Percentiles rank a stretch among this genome's conserved stretches.
Evolutionary conservation across 2,797 vertebrate species (phyloP).

Genomic region (Liparis tanakae): DNA sequence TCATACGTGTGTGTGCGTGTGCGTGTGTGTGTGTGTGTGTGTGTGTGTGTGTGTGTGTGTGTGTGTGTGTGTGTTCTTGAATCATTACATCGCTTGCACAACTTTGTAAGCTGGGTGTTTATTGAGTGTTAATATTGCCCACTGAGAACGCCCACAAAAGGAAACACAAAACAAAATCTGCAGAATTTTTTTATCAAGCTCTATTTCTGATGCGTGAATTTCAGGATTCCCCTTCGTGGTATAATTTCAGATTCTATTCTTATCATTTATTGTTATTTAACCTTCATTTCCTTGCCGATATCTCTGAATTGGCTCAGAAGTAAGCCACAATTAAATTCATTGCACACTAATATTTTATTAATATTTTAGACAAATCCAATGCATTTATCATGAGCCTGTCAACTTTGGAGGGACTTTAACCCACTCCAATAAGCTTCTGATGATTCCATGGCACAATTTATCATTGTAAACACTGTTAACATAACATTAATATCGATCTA

Average conservation of each 20-base stretch:
- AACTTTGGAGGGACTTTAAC: slow-evolving; percentile 68
- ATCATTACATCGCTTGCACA: slow-evolving; percentile 21
- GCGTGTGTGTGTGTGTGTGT: slow-evolving; percentile 8
- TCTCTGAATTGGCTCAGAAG: slow-evolving; percentile 41
- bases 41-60: slow-evolving; percentile 5
- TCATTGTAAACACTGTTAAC: slow-evolving; percentile 69
- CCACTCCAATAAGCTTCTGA: slow-evolving; percentile 63
- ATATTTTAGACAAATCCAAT: slow-evolving; percentile 76
- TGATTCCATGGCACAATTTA: slow-evolving; percentile 64
- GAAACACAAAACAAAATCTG: slow-evolving; percentile 20
- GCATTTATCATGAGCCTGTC: slow-evolving; percentile 76
- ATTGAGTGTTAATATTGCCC: slow-evolving; percentile 40
- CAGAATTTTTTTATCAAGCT: background rate
- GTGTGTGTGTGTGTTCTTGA: slow-evolving; percentile 19
- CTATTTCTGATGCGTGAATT: slow-evolving; percentile 18
- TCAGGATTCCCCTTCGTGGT: slow-evolving; percentile 20
- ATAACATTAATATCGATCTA: slow-evolving; percentile 68
- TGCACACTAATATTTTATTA: slow-evolving; percentile 77
- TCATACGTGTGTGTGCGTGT: slow-evolving; percentile 1
- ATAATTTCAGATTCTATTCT: slow-evolving; percentile 7
- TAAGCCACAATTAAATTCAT: slow-evolving; percentile 64
- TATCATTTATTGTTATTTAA: background rate
- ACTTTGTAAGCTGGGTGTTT: background rate
- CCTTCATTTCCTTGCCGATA: slow-evolving; percentile 8
- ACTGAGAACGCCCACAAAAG: slow-evolving; percentile 37